Evolutionary conservation across 2,888 invertebrate genomes (phyloP).

Genomic region (Macrosiphum euphorbiae): DNA sequence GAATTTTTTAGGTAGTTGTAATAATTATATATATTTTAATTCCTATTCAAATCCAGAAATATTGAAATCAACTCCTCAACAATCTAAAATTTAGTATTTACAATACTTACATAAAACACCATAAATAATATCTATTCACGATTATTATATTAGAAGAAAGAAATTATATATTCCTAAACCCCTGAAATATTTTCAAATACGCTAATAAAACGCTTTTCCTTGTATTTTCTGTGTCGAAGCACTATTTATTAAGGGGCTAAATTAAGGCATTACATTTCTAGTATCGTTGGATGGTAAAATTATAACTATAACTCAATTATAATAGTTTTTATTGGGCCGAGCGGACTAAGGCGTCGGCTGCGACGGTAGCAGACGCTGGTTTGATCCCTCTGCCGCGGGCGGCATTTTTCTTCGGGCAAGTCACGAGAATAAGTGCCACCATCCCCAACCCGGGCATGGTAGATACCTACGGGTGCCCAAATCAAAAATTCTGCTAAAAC

Average conservation of each 20-base stretch:
- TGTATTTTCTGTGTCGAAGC: not conserved
- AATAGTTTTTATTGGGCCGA: too few relatives aligned
- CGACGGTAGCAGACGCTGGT: too few relatives aligned
- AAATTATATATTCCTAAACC: not conserved
- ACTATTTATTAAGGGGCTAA: not conserved
- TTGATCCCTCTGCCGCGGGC: too few relatives aligned
- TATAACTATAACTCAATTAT: too few relatives aligned
- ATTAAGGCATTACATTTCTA: not conserved
- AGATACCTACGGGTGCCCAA: too few relatives aligned
- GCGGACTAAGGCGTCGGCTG: too few relatives aligned
- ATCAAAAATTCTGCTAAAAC: too few relatives aligned
- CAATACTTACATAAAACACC: not conserved
- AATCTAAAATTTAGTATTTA: not conserved
- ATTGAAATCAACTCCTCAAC: not conserved
- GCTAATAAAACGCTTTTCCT: not conserved
- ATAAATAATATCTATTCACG: not conserved
- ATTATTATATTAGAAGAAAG: not conserved
- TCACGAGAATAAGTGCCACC: too few relatives aligned
- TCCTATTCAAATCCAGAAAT: not conserved
- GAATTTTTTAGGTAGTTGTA: not conserved
- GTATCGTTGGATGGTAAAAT: too few relatives aligned
- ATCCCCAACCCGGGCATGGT: too few relatives aligned
- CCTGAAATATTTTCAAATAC: not conserved
- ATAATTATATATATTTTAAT: not conserved
- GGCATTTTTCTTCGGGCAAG: too few relatives aligned